Percentiles rank a stretch among this genome's conserved stretches.
phyloP scores from a whole-genome alignment of 2,797 vertebrate species.

The Enteromius viviparus region DNA sequence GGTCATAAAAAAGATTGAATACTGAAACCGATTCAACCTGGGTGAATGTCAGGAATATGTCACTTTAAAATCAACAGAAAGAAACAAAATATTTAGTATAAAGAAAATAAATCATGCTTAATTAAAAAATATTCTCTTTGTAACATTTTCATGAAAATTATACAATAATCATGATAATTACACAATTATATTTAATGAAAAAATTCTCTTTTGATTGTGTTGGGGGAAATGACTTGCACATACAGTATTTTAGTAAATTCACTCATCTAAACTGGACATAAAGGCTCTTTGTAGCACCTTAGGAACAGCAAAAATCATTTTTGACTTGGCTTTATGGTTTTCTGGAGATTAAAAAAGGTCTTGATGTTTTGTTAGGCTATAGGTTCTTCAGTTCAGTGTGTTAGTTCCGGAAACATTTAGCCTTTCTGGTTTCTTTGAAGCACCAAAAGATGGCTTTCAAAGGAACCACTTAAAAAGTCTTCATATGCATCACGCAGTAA shows the following conservation, averaged over 20 bases:
- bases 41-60: not conserved
- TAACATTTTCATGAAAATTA: not conserved
- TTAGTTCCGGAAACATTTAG: not conserved
- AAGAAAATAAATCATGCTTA: not conserved
- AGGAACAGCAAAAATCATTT: not conserved
- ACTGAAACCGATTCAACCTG: conserved; percentile 56
- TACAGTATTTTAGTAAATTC: not conserved
- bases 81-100: not conserved
- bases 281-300: not conserved
- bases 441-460: conserved; percentile 1
- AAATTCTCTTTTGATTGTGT: not conserved
- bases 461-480: conserved; percentile 10
- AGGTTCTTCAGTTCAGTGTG: not conserved
- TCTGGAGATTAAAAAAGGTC: not conserved
- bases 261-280: not conserved
- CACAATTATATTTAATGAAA: not conserved
- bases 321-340: not conserved
- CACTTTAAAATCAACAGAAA: not conserved
- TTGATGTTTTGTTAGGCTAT: not conserved
- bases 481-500: not conserved
- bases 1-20: conserved; percentile 56
- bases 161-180: not conserved
- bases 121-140: not conserved
- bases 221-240: not conserved
- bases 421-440: not conserved